phyloP scores from a whole-genome alignment of 2,797 vertebrate species.

The Linurgus olivaceus region DNA sequence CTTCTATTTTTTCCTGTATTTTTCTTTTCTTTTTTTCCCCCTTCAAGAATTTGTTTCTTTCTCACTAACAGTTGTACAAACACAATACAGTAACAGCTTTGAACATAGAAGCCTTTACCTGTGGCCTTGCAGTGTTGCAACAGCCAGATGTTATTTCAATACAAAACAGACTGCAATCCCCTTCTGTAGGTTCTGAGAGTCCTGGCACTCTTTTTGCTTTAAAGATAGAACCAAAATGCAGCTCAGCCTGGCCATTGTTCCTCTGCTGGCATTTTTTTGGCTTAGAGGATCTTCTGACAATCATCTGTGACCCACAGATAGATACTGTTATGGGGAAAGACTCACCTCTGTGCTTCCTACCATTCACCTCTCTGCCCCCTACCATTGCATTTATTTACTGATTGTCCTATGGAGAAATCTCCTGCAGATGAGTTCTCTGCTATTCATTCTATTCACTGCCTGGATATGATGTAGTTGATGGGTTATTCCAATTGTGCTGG shows the following conservation, averaged over 20 bases:
- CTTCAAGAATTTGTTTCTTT: not conserved
- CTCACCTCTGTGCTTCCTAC: not conserved
- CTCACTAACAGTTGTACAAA: not conserved
- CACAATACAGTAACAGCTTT: not conserved
- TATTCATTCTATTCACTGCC: not conserved
- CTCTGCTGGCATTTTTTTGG: not conserved
- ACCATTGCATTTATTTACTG: not conserved
- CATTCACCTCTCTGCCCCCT: not conserved
- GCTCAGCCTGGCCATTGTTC: not conserved
- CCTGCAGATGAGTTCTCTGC: not conserved
- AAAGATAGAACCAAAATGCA: not conserved
- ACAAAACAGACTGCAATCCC: not conserved
- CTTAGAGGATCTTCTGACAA: not conserved
- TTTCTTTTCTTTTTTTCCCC: not conserved
- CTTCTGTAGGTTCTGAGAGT: not conserved
- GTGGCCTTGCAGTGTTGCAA: not conserved
- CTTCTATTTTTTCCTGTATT: not conserved
- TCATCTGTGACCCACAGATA: not conserved
- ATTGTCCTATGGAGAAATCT: not conserved
- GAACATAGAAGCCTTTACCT: not conserved
- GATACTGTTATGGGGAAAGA: not conserved
- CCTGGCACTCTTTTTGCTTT: not conserved
- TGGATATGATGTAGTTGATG: not conserved
- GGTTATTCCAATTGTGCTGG: not conserved
- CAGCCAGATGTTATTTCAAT: not conserved